Base-by-base conservation (phyloP, 2,113 vertebrate genomes). In the Ammodytes dubius region DNA sequence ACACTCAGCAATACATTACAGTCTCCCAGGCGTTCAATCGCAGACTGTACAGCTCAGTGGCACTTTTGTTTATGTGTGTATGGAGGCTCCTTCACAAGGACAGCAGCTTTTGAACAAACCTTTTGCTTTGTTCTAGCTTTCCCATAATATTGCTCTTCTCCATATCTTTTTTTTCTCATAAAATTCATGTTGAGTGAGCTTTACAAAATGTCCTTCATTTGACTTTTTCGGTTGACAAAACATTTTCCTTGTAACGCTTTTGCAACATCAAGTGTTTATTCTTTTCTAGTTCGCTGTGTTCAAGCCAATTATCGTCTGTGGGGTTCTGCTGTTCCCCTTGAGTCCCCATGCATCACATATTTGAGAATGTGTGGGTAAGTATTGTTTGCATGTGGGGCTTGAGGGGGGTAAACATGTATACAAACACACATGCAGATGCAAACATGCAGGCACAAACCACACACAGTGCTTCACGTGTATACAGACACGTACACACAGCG, bases 1-100 rank as follows among this genome's bases (percentile, higher is more conserved):
- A 81, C 81, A 45, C 75, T 88, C 65, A 66, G 84, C 81, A 79
- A 79, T 82, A 85, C 71, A 64, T 86, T 70, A 67, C 80, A 69
- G 27, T 74, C 68, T 91, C 73, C 74, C 37, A 83, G 67, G 60
- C 57, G 11, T 81, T 83, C 67, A 71, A 7, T 69, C 50, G 0
- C 53, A 7, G n/a, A 49, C 39, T 58, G 7, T 9, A 39, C 61
- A 66, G 40, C 65, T 75, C 42, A 17, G 59, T 43, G 43, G 15
- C 45, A 8, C 61, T 13, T 57, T 17, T 76, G 6, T 2, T 5
- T 49, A 14, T 43, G 45, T 50, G 47, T 37, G 53, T 35, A 65
- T 53, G 39, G 75, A 42, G 42, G 72, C 39, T 7, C 4, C 5
- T 65, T 27, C 40, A 17, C 56, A 70, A 10, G 43, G 70, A 49